Evolutionary conservation across 1,140 invertebrate species (phyloP), one percentile per base, ranked within the genome.

Genomic region (Brachionus rubens): DNA sequence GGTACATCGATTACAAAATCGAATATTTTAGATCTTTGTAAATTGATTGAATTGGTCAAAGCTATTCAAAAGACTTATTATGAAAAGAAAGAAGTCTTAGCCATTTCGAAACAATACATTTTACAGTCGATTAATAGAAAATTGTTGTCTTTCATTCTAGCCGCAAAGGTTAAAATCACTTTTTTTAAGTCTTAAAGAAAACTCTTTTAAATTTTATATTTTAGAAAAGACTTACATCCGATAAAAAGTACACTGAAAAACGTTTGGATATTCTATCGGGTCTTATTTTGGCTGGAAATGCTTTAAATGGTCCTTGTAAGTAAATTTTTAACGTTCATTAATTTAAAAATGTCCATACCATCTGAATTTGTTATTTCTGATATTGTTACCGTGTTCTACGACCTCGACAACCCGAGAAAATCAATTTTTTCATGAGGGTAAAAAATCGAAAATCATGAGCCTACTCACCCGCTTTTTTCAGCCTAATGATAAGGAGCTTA

Each of bases 1-100:
- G 87, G 88, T 46, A 88, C 89, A 80, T 90, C 92, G 16, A 89
- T 96, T 84, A 89, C 89, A 1, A 91, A 92, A 82, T 89, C 88
- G 26, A 88, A 89, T 41, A 88, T 93, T 3, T 86, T 91, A 43
- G 87, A 88, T 16, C 83, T 96, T 30, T 95, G 92, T 85, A 88
- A 89, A 81, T 84, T 94, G 10, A 87, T 93, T 36, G 92, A 95
- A 83, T 83, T 92, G 10, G 84, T 95, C 7, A 93, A 86, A 84
- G 81, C 88, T 14, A 87, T 94, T 78, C 88, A 91, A 82, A 87
- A 87, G 76, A 88, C 87, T 1, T 89, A 88, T 78, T 85, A 87
- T 59, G 81, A 88, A 52, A 87, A 91, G 81, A 86, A 86, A 72
- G 82, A 87, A 77, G 80, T 84, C 77, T 87, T 88, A 40, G 83